Conservation (phyloP, 2,797 vertebrate species). For the Peromyscus eremicus region DNA sequence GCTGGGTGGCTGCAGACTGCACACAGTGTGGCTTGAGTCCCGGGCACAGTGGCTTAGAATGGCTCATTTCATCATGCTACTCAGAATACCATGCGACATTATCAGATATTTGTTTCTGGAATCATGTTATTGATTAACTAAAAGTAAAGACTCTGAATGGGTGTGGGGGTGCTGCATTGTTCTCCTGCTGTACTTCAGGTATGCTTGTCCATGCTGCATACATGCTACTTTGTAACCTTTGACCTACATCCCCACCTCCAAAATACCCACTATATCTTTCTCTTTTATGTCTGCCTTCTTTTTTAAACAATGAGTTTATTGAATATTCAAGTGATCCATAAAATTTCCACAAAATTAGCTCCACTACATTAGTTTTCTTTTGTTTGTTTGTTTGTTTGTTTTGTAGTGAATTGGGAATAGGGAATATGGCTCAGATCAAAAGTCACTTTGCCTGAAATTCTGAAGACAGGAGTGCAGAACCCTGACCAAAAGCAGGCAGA, state of each 20-base stretch:
- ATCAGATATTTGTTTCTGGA: not conserved
- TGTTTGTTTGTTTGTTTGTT: not conserved
- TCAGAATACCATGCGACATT: not conserved
- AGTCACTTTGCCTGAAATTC: not conserved
- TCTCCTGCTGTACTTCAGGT: too few relatives aligned
- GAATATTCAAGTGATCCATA: constrained; percentile 35
- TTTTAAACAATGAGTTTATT: not conserved
- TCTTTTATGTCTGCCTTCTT: not conserved
- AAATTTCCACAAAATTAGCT: constrained; percentile 37
- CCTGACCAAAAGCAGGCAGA: not conserved
- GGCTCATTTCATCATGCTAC: not conserved
- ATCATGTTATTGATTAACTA: not conserved
- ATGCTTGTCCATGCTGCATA: not conserved
- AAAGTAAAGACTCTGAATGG: not conserved
- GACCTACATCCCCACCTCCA: not conserved
- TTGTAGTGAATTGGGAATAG: too few relatives aligned
- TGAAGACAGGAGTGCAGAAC: not conserved
- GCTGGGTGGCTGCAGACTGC: too few relatives aligned
- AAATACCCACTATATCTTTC: not conserved
- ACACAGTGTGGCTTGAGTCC: not conserved
- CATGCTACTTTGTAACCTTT: not conserved
- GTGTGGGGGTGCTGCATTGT: rapidly evolving
- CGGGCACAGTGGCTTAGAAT: not conserved
- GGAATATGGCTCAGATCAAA: not conserved
- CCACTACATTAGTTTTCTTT: not conserved